phyloP scores from a whole-genome alignment of 1,140 invertebrate species.

The Anoplophora glabripennis region DNA sequence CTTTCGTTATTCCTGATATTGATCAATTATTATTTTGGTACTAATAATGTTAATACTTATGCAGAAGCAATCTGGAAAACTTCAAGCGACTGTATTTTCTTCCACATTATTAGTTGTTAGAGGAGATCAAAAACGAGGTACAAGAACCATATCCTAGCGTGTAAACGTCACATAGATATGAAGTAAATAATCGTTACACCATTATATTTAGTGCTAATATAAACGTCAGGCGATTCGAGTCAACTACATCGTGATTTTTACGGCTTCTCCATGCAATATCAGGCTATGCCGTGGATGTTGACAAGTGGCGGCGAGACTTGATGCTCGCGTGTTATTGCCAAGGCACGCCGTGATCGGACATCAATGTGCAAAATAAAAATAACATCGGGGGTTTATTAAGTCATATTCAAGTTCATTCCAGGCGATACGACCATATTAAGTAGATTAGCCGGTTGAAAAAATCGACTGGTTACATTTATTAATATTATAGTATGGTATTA shows the following conservation, averaged over 20 bases:
- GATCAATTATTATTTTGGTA: too few species aligned
- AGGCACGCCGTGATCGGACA: slow-evolving; percentile 19
- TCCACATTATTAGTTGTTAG: too few species aligned
- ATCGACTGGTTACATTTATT: slow-evolving; percentile 33
- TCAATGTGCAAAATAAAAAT: slow-evolving; percentile 31
- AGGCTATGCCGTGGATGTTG: slow-evolving; percentile 17
- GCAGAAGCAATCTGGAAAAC: too few species aligned
- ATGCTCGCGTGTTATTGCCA: slow-evolving; percentile 9
- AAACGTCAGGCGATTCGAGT: slow-evolving; percentile 24
- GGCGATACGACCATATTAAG: slow-evolving; percentile 17
- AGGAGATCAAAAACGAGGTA: slow-evolving; percentile 1
- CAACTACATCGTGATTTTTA: slow-evolving; percentile 26
- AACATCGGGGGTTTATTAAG: slow-evolving; percentile 36
- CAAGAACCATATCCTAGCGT: slow-evolving; percentile 2
- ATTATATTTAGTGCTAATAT: slow-evolving; percentile 33
- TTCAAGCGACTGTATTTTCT: too few species aligned
- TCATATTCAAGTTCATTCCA: slow-evolving; percentile 28
- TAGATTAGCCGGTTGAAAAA: slow-evolving; percentile 30
- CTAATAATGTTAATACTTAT: too few species aligned
- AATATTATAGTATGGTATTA: slow-evolving; percentile 34
- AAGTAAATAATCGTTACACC: slow-evolving; percentile 11
- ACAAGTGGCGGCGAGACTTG: slow-evolving; percentile 14
- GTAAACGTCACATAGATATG: slow-evolving; percentile 7
- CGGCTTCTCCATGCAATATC: slow-evolving; percentile 24
- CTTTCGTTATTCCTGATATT: too few species aligned